Evolutionary conservation across 2,888 invertebrate genomes (phyloP), one percentile per base, ranked within the genome.

Genomic region (Eledona agricola): DNA sequence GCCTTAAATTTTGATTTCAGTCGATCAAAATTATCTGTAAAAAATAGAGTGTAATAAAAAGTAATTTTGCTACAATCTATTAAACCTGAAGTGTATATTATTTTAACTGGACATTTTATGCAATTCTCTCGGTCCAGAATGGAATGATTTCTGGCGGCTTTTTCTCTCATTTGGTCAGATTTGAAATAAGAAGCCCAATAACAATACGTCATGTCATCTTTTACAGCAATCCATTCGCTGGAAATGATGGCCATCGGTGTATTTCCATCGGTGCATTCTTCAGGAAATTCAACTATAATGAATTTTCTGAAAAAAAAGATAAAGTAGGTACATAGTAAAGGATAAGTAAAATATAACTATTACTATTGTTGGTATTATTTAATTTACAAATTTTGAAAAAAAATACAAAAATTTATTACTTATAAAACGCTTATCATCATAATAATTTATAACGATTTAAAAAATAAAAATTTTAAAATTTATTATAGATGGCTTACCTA

Each of bases 121-220:
- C n/a, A n/a, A n/a, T n/a, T n/a, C n/a, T n/a, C n/a, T n/a, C n/a
- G n/a, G n/a, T n/a, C n/a, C n/a, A n/a, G n/a, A n/a, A n/a, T 9
- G 4, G 4, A 6, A 34, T 34, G 34, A 1, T 17, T 2, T 17
- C 7, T 5, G 2, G 9, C 15, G 2, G 34, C 34, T 19, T 19
- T 16, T 4, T 4, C 17, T 3, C 34, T 4, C 4, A 17, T 7
- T 13, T 1, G 6, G 4, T 34, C 34, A 7, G 9, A n/a, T 34
- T 34, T 34, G 7, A 34, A 34, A 15, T 34, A 34, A 4, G 7
- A 6, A 15, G 34, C 17, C 34, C 34, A 34, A 13, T 9, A 34
- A 16, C 17, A 34, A n/a, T 9, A 34, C 4, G 7, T 3, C 4
- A 4, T 5, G 5, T 5, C 16, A 7, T 34, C 17, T n/a, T 3